phyloP scores from a whole-genome alignment of 2,113 vertebrate genomes.

The Tachycineta bicolor region DNA sequence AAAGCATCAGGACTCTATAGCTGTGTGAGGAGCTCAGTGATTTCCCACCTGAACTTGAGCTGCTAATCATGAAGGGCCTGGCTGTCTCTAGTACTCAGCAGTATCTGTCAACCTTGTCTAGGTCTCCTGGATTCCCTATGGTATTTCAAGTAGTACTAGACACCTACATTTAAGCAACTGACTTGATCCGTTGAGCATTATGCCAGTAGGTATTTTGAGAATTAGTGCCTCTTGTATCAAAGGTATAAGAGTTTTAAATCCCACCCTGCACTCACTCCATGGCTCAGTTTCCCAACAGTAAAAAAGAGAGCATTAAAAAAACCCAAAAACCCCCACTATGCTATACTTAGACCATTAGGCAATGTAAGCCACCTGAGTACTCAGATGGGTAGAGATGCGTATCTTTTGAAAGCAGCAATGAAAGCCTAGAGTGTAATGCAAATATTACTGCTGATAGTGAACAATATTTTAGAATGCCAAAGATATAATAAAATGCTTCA shows the following conservation, averaged over 20 bases:
- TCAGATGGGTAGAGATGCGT: not conserved
- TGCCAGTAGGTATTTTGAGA: not conserved
- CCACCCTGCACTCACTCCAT: not conserved
- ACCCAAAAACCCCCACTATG: not conserved
- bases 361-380: not conserved
- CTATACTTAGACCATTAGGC: not conserved
- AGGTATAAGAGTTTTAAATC: not conserved
- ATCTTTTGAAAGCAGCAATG: not conserved
- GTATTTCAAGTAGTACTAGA: not conserved
- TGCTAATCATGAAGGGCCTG: not conserved
- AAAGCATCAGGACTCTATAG: not conserved
- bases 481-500: not conserved
- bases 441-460: not conserved
- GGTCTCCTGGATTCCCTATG: not conserved
- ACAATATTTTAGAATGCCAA: not conserved
- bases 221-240: not conserved
- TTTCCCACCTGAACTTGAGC: not conserved
- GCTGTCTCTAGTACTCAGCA: not conserved
- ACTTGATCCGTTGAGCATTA: not conserved
- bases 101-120: not conserved
- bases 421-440: not conserved
- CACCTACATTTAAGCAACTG: not conserved
- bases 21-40: not conserved
- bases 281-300: not conserved
- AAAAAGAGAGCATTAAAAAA: not conserved